Percentiles rank a stretch among this genome's conserved stretches.
These are phyloP conservation scores for Myathropa florea DNA, from an alignment of 2,888 invertebrate species.

Conservation along the genomic window DNA sequence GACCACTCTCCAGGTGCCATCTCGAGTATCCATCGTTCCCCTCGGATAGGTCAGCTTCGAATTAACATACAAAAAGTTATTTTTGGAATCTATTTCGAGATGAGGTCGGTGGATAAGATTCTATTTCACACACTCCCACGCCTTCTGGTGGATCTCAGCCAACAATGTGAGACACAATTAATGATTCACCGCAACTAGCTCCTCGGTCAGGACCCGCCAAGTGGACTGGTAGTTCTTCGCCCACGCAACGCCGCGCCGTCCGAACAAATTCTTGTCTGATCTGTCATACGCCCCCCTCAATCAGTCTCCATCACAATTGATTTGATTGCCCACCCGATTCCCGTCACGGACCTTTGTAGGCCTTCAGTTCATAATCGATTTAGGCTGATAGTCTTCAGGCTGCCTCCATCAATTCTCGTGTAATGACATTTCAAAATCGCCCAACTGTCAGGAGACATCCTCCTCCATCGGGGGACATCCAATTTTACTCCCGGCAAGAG, in stretches of 20 bases:
- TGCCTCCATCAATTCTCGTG: background rate
- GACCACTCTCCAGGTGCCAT: background rate
- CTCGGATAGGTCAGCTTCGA: background rate
- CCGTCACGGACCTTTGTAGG: background rate
- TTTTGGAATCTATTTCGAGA: background rate
- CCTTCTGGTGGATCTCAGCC: background rate
- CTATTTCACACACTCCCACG: too few species aligned
- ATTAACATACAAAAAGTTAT: background rate
- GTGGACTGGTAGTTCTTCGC: background rate
- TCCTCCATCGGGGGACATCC: background rate
- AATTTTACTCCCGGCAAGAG: background rate
- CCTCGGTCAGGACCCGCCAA: too few species aligned
- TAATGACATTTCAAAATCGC: background rate
- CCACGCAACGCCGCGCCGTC: background rate
- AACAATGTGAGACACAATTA: background rate
- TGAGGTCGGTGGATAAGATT: background rate
- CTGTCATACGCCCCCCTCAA: background rate
- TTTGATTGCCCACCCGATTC: background rate
- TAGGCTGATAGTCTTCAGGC: background rate
- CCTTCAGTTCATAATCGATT: constrained; percentile 1
- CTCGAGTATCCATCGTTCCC: background rate
- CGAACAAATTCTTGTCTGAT: background rate
- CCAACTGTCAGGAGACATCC: background rate
- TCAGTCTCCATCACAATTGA: background rate
- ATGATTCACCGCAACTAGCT: background rate